A percentile compares a stretch with the other conserved stretches of the same genome.
phyloP scores from a whole-genome alignment of 2,113 vertebrate genomes.

The Mixornis gularis region DNA sequence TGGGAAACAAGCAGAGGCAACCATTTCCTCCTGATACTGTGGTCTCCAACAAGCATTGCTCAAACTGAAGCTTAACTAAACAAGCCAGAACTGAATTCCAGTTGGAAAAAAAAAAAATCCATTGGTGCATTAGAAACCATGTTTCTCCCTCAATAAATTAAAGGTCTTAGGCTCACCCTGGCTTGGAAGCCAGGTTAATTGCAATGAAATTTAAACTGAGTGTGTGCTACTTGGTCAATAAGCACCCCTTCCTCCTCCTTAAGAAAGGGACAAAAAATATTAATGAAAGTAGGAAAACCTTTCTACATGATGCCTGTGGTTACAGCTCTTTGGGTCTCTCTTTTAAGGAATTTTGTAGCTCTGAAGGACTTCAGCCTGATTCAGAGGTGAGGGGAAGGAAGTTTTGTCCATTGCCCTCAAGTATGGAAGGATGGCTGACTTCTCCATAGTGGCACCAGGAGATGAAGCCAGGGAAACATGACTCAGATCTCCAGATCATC shows the following conservation, averaged over 20 bases:
- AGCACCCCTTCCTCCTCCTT: not conserved
- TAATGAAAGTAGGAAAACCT: not conserved
- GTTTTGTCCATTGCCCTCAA: not conserved
- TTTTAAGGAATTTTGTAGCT: not conserved
- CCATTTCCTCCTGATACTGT: slow-evolving; percentile 42
- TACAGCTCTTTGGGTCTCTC: not conserved
- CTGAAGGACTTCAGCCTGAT: not conserved
- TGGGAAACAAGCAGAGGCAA: slow-evolving; percentile 44
- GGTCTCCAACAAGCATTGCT: not conserved
- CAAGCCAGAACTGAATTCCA: not conserved
- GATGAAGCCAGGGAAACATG: not conserved
- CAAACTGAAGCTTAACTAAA: slow-evolving; percentile 14
- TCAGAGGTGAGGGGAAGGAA: not conserved
- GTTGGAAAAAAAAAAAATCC: not conserved
- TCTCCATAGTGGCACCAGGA: not conserved
- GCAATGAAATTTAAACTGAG: not conserved
- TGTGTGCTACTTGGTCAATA: not conserved
- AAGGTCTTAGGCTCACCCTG: not conserved
- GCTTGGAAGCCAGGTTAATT: not conserved
- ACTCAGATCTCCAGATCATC: not conserved
- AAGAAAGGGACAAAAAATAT: not conserved
- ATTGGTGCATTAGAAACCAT: not conserved
- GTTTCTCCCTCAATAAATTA: not conserved
- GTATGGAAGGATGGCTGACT: not conserved
- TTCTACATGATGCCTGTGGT: not conserved